Conservation (phyloP, 1,140 invertebrate genomes). For the Tetraneura akinire region DNA sequence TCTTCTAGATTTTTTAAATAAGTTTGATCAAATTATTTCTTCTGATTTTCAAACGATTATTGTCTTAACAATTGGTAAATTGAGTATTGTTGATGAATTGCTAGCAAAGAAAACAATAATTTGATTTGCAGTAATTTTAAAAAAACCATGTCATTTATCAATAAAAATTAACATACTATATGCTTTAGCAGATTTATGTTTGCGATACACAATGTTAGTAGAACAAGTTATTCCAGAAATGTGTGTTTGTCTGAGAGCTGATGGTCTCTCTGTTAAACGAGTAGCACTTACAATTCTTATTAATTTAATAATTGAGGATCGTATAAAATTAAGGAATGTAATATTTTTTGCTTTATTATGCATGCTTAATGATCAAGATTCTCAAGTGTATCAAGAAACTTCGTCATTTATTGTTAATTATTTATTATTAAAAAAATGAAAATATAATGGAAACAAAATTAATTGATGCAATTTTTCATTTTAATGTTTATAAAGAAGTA, state of each 20-base stretch:
- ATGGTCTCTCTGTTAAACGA: conserved; percentile 26
- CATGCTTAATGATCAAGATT: conserved; percentile 35
- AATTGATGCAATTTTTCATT: conserved; percentile 43
- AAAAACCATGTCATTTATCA: conserved; percentile 32
- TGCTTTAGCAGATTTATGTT: conserved; percentile 44
- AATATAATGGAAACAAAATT: conserved; percentile 37
- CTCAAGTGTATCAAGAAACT: conserved; percentile 38
- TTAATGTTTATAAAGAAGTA: conserved; percentile 35
- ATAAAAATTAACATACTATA: conserved; percentile 38
- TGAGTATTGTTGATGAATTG: conserved; percentile 41
- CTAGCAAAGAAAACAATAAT: conserved; percentile 38
- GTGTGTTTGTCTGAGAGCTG: conserved; percentile 36
- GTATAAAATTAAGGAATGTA: conserved; percentile 35
- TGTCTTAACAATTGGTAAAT: conserved; percentile 40
- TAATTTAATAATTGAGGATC: conserved; percentile 31
- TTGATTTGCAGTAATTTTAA: conserved; percentile 19
- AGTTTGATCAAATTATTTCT: conserved; percentile 1
- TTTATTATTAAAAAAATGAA: conserved; percentile 36
- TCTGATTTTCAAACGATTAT: conserved; percentile 16
- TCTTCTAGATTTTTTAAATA: neutral
- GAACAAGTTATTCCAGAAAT: conserved; percentile 50
- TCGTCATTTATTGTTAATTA: conserved; percentile 46
- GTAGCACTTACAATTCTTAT: conserved; percentile 31
- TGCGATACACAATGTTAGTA: conserved; percentile 32
- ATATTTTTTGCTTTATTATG: conserved; percentile 37